These are phyloP conservation scores for Abramis brama DNA, from an alignment of 2,113 vertebrate species.

Conservation along the genomic window DNA sequence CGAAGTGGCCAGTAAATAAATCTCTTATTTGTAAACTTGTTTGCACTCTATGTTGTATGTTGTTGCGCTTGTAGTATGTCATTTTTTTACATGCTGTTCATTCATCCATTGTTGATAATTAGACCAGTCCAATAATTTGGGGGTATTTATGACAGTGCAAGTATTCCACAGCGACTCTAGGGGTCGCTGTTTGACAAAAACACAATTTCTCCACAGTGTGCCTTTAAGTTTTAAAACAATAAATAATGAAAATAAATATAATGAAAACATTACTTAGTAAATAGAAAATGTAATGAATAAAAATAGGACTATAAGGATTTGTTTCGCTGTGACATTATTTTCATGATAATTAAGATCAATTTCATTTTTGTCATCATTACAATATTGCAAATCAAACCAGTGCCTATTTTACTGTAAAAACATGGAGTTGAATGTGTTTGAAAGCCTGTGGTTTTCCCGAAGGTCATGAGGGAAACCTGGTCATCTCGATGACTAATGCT, in stretches of 20 bases:
- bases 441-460: neutral
- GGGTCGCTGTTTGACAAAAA: no score
- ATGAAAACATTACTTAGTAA: neutral
- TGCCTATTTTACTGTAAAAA: neutral
- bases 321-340: neutral
- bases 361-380: neutral
- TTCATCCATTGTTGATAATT: no score
- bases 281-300: neutral
- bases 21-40: no score
- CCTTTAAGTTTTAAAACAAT: neutral
- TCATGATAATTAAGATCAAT: neutral
- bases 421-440: neutral
- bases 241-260: neutral
- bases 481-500: neutral
- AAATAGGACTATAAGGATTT: neutral
- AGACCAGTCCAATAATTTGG: no score
- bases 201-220: no score
- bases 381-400: no score
- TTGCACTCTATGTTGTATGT: no score
- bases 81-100: no score
- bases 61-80: no score
- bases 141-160: no score
- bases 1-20: no score
- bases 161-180: no score
- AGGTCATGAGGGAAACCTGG: neutral